phyloP scores from a whole-genome alignment of 2,113 vertebrate genomes.

The Nyctibius bracteatus region DNA sequence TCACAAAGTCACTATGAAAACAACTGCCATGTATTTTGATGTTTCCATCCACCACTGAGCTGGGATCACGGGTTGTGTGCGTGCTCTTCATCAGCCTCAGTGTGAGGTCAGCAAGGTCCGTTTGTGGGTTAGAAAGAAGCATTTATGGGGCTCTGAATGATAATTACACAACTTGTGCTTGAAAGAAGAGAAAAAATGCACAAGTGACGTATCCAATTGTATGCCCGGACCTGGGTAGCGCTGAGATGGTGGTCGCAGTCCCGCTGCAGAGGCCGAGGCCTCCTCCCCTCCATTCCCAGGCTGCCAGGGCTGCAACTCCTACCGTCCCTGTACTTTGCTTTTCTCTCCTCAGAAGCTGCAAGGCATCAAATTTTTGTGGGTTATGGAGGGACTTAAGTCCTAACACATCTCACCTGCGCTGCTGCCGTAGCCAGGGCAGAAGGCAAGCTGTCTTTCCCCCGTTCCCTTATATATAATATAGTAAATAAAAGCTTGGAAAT shows the following conservation, averaged over 20 bases:
- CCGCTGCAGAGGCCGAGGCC: neutral
- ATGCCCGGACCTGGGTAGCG: neutral
- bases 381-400: neutral
- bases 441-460: neutral
- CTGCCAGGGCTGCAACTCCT: neutral
- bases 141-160: neutral
- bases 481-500: neutral
- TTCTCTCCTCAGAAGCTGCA: neutral
- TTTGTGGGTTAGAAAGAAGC: neutral
- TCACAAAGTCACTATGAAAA: neutral
- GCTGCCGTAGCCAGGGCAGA: no score
- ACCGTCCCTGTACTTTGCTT: neutral
- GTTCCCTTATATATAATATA: neutral
- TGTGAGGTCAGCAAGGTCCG: neutral
- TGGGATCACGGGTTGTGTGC: neutral
- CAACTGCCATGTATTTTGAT: neutral
- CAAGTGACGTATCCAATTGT: fast-evolving
- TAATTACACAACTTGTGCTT: neutral
- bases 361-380: neutral
- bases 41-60: neutral
- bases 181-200: neutral
- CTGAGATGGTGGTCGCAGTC: neutral
- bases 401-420: fast-evolving
- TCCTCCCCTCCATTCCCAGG: neutral
- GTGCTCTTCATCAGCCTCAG: neutral